Evolutionary conservation across 2,113 vertebrate species (phyloP).

Genomic region (Hystrix cristata): DNA sequence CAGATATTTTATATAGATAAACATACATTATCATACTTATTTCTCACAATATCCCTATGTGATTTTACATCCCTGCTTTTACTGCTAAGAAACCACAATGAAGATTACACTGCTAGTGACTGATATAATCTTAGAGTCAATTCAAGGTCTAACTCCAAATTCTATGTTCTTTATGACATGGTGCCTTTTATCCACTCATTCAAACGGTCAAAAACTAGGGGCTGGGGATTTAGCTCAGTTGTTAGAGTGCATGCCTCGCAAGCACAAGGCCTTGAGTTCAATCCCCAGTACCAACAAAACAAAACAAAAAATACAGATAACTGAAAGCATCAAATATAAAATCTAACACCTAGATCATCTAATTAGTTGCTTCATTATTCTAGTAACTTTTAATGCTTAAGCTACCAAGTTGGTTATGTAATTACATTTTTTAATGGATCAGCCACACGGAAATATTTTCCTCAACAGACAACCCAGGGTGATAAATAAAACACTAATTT

Average conservation of each 20-base stretch:
- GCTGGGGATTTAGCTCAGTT: not conserved
- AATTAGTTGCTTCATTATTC: not conserved
- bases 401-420: not conserved
- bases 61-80: not conserved
- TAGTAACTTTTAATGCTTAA: not conserved
- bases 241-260: no score
- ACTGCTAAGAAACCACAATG: not conserved
- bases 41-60: not conserved
- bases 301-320: not conserved
- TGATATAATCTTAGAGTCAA: not conserved
- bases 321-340: not conserved
- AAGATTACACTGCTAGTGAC: not conserved
- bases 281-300: no score
- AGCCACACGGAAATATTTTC: not conserved
- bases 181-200: not conserved
- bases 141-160: not conserved
- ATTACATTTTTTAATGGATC: not conserved
- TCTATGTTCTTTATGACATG: not conserved
- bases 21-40: not conserved
- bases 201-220: not conserved
- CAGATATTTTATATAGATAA: constrained; percentile 1
- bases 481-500: not conserved
- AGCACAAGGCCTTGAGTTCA: no score
- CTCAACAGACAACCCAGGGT: not conserved
- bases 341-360: not conserved